Conservation (phyloP, 2,113 vertebrate genomes). For the Alligator mississippiensis region DNA sequence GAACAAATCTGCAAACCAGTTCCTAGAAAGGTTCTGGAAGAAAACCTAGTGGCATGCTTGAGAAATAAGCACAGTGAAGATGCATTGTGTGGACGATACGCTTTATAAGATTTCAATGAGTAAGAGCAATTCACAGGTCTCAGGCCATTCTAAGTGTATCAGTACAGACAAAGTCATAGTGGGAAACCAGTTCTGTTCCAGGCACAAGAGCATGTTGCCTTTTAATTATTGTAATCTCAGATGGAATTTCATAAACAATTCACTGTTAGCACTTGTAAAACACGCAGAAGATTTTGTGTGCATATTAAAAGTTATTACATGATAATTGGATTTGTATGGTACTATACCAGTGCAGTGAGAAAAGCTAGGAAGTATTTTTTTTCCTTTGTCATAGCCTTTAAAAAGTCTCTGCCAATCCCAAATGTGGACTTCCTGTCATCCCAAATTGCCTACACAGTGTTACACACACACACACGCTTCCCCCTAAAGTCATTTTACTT, state of each 20-base stretch:
- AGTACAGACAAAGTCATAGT: too few species aligned
- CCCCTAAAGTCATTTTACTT: neutral
- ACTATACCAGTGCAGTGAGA: neutral
- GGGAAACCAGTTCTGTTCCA: too few species aligned
- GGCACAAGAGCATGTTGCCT: too few species aligned
- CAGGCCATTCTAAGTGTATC: too few species aligned
- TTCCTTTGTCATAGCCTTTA: neutral
- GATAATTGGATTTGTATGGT: neutral
- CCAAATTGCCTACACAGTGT: neutral
- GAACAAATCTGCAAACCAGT: too few species aligned
- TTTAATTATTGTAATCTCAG: too few species aligned
- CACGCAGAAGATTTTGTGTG: neutral
- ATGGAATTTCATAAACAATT: neutral
- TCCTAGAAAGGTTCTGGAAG: too few species aligned
- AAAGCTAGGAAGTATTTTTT: neutral
- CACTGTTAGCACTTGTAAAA: neutral
- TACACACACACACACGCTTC: neutral
- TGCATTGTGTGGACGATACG: too few species aligned
- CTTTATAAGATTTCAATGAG: too few species aligned
- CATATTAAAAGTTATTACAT: neutral
- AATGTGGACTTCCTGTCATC: fast-evolving
- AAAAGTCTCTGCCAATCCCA: neutral
- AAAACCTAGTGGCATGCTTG: too few species aligned
- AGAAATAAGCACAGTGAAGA: too few species aligned
- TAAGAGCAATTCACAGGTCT: too few species aligned